phyloP scores from a whole-genome alignment of 2,888 invertebrate species.

The Drosophila crucigera region DNA sequence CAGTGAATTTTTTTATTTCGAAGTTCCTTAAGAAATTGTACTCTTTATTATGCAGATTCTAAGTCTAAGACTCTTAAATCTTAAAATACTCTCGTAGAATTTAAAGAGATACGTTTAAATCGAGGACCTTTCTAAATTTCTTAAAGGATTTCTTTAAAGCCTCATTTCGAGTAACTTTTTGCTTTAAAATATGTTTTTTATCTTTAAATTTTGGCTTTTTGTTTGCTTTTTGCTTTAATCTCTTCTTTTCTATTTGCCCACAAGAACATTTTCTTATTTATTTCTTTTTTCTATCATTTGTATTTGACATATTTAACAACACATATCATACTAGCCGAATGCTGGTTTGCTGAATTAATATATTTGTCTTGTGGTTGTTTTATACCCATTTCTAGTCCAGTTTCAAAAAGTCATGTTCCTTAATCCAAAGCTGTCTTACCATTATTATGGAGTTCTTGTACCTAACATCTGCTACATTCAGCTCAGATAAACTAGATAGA shows the following conservation, averaged over 20 bases:
- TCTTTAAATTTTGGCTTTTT: neutral
- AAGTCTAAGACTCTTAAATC: too few relatives aligned
- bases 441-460: neutral
- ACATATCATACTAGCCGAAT: neutral
- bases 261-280: neutral
- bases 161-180: neutral
- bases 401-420: neutral
- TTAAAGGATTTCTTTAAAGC: neutral
- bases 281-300: neutral
- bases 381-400: neutral
- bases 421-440: neutral
- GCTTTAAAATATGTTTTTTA: neutral
- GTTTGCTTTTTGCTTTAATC: neutral
- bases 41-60: too few relatives aligned
- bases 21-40: too few relatives aligned
- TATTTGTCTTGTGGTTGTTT: neutral
- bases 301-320: neutral
- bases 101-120: neutral
- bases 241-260: neutral
- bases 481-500: conserved; percentile 6
- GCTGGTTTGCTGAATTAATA: neutral
- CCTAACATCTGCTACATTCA: conserved; percentile 1
- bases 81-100: too few relatives aligned
- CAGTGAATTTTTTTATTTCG: too few relatives aligned
- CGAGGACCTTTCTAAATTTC: neutral